A percentile compares a stretch with the other conserved stretches of the same genome.
Evolutionary conservation across 2,113 vertebrate genomes (phyloP).

Genomic region (Centropus unirufus): DNA sequence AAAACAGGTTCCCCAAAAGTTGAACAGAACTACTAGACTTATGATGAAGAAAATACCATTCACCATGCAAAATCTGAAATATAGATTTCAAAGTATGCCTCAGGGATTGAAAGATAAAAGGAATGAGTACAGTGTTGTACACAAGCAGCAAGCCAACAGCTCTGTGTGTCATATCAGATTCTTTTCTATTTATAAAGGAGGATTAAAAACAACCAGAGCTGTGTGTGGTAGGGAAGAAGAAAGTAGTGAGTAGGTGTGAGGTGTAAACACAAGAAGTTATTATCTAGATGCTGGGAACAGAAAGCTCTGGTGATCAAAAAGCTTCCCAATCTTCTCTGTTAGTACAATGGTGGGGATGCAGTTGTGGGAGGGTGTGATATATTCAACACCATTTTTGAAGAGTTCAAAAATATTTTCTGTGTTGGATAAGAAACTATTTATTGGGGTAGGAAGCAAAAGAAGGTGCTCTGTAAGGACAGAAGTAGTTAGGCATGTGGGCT

Average conservation of each 20-base stretch:
- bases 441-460: neutral
- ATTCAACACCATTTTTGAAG: neutral
- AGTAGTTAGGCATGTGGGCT: neutral
- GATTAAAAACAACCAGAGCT: constrained; percentile 10
- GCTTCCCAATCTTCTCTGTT: neutral
- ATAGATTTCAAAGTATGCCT: neutral
- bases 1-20: neutral
- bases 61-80: neutral
- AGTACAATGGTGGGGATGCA: neutral
- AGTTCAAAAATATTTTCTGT: neutral
- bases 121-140: neutral
- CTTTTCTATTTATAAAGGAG: neutral
- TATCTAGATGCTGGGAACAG: neutral
- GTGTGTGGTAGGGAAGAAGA: neutral
- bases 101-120: neutral
- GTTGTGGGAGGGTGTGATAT: neutral
- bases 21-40: neutral
- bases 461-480: neutral
- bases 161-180: neutral
- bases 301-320: neutral
- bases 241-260: constrained; percentile 5
- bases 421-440: neutral
- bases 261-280: constrained; percentile 11
- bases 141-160: neutral
- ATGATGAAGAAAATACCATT: neutral